Evolutionary conservation across 2,888 invertebrate genomes (phyloP).

Genomic region (Watsonalla binaria): DNA sequence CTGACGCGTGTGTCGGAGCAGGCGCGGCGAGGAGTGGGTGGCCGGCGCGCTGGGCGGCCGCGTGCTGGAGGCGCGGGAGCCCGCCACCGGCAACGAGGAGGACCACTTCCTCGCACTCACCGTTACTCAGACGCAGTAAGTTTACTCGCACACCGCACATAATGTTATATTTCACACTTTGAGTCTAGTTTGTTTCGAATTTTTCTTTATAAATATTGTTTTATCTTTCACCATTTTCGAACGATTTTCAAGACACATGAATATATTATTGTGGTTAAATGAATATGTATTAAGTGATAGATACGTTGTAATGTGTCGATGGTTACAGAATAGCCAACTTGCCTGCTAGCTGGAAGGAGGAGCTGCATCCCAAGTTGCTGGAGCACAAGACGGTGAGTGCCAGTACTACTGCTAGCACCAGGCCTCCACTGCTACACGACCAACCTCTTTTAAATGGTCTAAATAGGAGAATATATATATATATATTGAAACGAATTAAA

Average conservation of each 20-base stretch:
- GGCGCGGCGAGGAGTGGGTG: slow-evolving; percentile 72
- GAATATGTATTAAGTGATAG: background rate
- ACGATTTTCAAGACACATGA: no score
- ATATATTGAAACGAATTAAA: no score
- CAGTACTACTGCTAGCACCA: background rate
- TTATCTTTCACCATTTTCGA: no score
- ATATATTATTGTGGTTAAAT: background rate
- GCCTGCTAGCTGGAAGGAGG: slow-evolving; percentile 61
- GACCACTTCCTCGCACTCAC: slow-evolving; percentile 53
- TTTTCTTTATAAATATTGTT: no score
- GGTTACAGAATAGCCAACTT: slow-evolving; percentile 49
- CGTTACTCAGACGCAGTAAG: slow-evolving; percentile 59
- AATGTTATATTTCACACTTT: no score
- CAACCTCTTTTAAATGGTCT: no score
- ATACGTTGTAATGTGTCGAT: background rate
- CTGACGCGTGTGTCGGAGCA: slow-evolving; percentile 56
- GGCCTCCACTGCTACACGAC: no score
- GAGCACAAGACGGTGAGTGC: slow-evolving; percentile 44
- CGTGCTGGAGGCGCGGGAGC: slow-evolving; percentile 56
- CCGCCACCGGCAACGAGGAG: slow-evolving; percentile 43
- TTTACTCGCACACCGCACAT: background rate
- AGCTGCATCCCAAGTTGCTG: slow-evolving; percentile 54
- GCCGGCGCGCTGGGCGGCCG: slow-evolving; percentile 52
- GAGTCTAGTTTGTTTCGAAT: no score
- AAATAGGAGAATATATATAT: no score